phyloP scores from a whole-genome alignment of 2,113 vertebrate species.

The Lonchura striata region DNA sequence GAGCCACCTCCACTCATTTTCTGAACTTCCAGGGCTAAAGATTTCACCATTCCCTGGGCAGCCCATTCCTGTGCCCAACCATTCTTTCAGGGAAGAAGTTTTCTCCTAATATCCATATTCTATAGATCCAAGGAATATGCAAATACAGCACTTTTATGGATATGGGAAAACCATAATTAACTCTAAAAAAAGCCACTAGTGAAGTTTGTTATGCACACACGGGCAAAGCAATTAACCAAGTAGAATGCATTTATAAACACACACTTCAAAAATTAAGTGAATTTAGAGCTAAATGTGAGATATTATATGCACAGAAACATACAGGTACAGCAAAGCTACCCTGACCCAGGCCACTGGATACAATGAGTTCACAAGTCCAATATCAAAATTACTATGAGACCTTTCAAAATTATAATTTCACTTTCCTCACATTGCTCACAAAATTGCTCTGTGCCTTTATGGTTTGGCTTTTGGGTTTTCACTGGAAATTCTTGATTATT shows the following conservation, averaged over 20 bases:
- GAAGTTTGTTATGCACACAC: not conserved
- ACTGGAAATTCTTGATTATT: not conserved
- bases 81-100: not conserved
- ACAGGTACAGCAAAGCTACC: not conserved
- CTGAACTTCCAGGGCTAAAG: not conserved
- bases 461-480: not conserved
- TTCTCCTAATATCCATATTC: not conserved
- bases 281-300: not conserved
- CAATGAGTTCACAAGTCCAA: not conserved
- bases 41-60: not conserved
- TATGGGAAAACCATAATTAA: not conserved
- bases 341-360: too few species aligned
- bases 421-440: rapidly evolving
- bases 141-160: not conserved
- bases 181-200: not conserved
- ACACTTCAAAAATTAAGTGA: not conserved
- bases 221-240: not conserved
- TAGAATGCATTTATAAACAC: not conserved
- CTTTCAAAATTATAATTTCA: not conserved
- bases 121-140: not conserved
- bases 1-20: not conserved
- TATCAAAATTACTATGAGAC: not conserved
- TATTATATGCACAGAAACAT: not conserved
- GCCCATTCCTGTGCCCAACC: not conserved
- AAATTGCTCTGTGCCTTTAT: not conserved